Evolutionary conservation across 2,113 vertebrate species (phyloP).

Genomic region (Butorides virescens): DNA sequence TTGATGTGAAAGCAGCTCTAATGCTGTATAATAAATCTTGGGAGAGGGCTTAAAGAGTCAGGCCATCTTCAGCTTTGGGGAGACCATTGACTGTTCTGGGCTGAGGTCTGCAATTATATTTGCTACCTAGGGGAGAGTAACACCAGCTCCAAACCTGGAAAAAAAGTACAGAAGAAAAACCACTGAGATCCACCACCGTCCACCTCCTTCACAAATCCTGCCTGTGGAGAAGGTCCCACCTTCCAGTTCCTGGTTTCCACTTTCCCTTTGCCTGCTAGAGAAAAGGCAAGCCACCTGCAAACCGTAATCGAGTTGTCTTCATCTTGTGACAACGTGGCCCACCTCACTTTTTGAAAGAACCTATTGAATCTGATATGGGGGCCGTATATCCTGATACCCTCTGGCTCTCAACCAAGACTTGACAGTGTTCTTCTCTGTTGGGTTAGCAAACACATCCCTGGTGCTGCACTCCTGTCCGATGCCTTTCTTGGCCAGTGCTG

Average conservation of each 20-base stretch:
- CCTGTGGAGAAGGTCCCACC: background rate
- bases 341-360: background rate
- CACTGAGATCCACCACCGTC: background rate
- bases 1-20: background rate
- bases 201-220: background rate
- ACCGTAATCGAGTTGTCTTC: background rate
- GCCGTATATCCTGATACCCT: too few relatives aligned
- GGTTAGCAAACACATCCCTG: background rate
- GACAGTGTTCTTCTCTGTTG: background rate
- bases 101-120: background rate
- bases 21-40: background rate
- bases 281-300: background rate
- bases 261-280: background rate
- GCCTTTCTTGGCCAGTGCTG: background rate
- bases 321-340: background rate
- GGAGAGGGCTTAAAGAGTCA: background rate
- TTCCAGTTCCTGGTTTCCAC: background rate
- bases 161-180: background rate
- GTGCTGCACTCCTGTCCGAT: too few relatives aligned
- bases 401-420: background rate
- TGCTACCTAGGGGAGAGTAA: background rate
- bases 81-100: background rate
- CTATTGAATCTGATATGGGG: too few relatives aligned
- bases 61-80: background rate
- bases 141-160: background rate